Conservation (phyloP, 2,888 invertebrate species). For the Apamea anceps region DNA sequence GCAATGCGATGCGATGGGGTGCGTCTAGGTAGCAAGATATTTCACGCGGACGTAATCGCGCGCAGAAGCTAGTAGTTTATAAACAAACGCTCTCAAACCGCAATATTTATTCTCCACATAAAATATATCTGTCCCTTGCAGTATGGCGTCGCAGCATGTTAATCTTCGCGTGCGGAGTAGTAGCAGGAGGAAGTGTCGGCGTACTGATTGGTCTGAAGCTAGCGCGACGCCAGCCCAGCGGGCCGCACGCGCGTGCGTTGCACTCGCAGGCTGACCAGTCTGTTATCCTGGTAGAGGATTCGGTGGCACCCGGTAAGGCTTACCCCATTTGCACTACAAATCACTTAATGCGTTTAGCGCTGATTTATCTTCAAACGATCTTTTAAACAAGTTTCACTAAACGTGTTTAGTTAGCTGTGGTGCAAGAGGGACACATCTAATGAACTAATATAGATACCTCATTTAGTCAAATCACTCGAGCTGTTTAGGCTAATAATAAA, state of each 20-base stretch:
- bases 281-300: constrained; percentile 86
- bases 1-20: too few species aligned
- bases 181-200: constrained; percentile 81
- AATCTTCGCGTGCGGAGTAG: constrained; percentile 82
- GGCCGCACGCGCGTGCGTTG: constrained; percentile 84
- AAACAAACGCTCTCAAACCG: neutral
- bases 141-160: constrained; percentile 88
- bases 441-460: too few species aligned
- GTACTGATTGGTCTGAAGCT: constrained; percentile 78
- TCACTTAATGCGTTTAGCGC: neutral
- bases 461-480: neutral
- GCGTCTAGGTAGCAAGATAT: too few species aligned
- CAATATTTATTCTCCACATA: neutral
- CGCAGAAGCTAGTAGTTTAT: too few species aligned
- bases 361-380: neutral
- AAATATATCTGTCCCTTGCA: constrained; percentile 55
- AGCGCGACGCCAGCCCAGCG: constrained; percentile 70
- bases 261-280: constrained; percentile 84
- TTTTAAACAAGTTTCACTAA: neutral
- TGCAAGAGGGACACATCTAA: too few species aligned
- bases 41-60: too few species aligned
- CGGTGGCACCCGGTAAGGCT: constrained; percentile 78
- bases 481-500: too few species aligned
- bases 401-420: too few species aligned
- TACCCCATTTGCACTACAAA: neutral